Evolutionary conservation across 2,888 invertebrate species (phyloP).

Genomic region (Rhingia rostrata): DNA sequence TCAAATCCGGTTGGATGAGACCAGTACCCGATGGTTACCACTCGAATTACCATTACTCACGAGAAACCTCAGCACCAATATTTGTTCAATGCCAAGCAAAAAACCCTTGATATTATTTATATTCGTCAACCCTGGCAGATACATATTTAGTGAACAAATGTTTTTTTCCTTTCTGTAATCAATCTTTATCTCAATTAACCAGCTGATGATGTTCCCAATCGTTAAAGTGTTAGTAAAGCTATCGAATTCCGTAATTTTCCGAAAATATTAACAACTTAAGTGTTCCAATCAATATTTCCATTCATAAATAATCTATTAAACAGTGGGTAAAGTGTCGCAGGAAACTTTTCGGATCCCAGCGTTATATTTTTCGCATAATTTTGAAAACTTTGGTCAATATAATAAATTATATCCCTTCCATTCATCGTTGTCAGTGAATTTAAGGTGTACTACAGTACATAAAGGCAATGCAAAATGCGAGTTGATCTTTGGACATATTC

Average conservation of each 20-base stretch:
- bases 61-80: too few species aligned
- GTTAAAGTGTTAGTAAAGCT: not conserved
- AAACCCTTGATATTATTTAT: not conserved
- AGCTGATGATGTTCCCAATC: slow-evolving; percentile 2
- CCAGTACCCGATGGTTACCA: too few species aligned
- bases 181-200: not conserved
- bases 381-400: not conserved
- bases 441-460: not conserved
- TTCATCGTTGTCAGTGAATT: slow-evolving; percentile 2
- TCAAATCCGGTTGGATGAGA: too few species aligned
- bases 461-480: not conserved
- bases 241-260: not conserved
- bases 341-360: slow-evolving; percentile 17
- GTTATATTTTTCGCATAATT: not conserved
- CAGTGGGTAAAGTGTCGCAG: slow-evolving; percentile 9
- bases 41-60: too few species aligned
- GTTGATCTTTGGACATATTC: not conserved
- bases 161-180: too few species aligned
- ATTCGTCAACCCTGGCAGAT: not conserved
- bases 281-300: slow-evolving; percentile 2
- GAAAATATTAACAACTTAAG: slow-evolving; percentile 4
- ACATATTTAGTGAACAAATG: too few species aligned
- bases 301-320: slow-evolving; percentile 24
- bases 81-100: too few species aligned
- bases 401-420: slow-evolving; percentile 7